phyloP scores from a whole-genome alignment of 1,140 invertebrate genomes.

The Campoletis sonorensis region DNA sequence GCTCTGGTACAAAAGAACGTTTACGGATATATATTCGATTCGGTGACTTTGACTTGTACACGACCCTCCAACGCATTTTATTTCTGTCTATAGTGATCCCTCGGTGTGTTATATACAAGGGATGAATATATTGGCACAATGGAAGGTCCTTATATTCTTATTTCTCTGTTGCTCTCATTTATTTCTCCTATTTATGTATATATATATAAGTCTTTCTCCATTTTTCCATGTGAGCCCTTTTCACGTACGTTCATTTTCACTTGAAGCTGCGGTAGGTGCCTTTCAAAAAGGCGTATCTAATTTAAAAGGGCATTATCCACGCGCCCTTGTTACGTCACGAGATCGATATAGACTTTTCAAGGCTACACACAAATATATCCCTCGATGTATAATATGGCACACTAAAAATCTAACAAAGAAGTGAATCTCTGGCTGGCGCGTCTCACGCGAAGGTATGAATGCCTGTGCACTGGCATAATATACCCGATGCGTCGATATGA shows the following conservation, averaged over 20 bases:
- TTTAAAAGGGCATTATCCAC: neutral
- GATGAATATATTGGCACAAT: slow-evolving; percentile 44
- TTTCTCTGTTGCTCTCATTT: slow-evolving; percentile 41
- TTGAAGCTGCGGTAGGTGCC: neutral
- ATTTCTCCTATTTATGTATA: slow-evolving; percentile 24
- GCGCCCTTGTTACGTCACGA: neutral
- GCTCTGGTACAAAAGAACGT: slow-evolving; percentile 26
- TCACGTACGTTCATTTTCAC: slow-evolving; percentile 12
- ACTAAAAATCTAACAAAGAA: slow-evolving; percentile 44
- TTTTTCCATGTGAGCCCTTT: slow-evolving; percentile 51
- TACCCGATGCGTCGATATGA: slow-evolving; percentile 29
- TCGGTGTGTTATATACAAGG: slow-evolving; percentile 39
- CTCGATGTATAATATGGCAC: no score
- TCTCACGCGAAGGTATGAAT: slow-evolving; percentile 40
- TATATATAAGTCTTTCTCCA: slow-evolving; percentile 43
- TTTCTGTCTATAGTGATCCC: slow-evolving; percentile 50
- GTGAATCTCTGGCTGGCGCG: slow-evolving; percentile 39
- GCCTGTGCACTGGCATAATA: slow-evolving; percentile 38
- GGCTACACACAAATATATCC: neutral
- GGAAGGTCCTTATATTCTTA: slow-evolving; percentile 27
- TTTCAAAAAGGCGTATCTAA: neutral
- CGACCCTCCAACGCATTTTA: slow-evolving; percentile 61
- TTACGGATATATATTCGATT: slow-evolving; percentile 40
- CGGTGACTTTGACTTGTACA: slow-evolving; percentile 12
- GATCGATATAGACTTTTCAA: neutral